Base-by-base conservation (phyloP, 2,888 invertebrate species). In the Tineola bisselliella region DNA sequence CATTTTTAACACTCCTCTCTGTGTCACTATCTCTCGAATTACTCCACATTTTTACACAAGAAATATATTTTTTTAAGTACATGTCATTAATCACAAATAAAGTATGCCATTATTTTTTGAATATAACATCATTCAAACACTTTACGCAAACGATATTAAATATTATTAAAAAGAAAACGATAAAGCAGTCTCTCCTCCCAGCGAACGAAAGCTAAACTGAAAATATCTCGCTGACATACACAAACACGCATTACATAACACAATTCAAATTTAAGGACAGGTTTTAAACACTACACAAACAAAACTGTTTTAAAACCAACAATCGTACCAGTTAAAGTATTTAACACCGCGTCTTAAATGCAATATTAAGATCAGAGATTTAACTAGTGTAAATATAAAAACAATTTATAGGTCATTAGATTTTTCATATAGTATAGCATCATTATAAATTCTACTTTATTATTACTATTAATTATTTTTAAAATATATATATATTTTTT, bases 1-100 rank as follows among this genome's bases (percentile, higher is more conserved):
- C 60, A 25, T 44, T 60, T 61, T 67, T 66, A 67, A 69, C 64
- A 65, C 62, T 64, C 61, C 68, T 68, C 68, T 74, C 68, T 13
- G 11, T 30, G 2, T 48, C 60, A 44, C 17, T 59, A 17, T 48
- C 48, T 18, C 10, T 31, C 1, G 33, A 33, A 33, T 58, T 33
- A 15, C 12, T 58, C 58, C 58, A 58, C 58, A 58, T 58, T 58
- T 56, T 58, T n/a, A 43, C 43, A 43, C 8, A 43, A 43, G 8
- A 43, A 12, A 8, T 5, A 13, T 5, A 43, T 43, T n/a, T n/a
- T n/a, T n/a, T n/a, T n/a, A n/a, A n/a, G n/a, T n/a, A n/a, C n/a
- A n/a, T n/a, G n/a, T n/a, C n/a, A n/a, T n/a, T n/a, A n/a, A n/a
- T n/a, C n/a, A n/a, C n/a, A n/a, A n/a, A n/a, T n/a, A n/a, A n/a